Evolutionary conservation across 1,140 invertebrate species (phyloP).

Genomic region (Artemia franciscana): DNA sequence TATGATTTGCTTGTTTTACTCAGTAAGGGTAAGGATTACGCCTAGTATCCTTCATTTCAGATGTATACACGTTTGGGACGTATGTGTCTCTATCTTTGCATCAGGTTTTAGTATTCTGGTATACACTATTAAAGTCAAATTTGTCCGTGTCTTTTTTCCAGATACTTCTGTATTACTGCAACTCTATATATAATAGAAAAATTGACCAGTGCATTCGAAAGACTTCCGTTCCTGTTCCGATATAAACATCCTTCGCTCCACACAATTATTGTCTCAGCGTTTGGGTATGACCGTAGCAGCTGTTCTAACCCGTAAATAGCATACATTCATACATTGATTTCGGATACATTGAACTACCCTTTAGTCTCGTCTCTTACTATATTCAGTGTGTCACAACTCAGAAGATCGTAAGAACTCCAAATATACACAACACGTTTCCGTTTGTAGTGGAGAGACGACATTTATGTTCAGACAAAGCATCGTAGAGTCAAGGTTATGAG

Average conservation of each 20-base stretch:
- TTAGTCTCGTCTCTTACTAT: slow-evolving; percentile 12
- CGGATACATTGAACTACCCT: too few relatives aligned
- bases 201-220: slow-evolving; percentile 17
- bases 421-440: slow-evolving; percentile 12
- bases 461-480: slow-evolving; percentile 11
- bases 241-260: slow-evolving; percentile 17
- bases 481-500: background rate
- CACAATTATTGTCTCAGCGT: slow-evolving; percentile 11
- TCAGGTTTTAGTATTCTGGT: slow-evolving; percentile 14
- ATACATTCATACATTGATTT: too few relatives aligned
- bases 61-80: background rate
- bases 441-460: slow-evolving; percentile 11
- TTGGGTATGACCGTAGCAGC: slow-evolving; percentile 1
- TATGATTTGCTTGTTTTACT: background rate
- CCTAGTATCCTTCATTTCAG: background rate
- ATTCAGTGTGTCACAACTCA: slow-evolving; percentile 2
- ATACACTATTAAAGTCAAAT: slow-evolving; percentile 19
- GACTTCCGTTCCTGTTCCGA: slow-evolving; percentile 17
- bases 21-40: background rate
- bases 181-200: slow-evolving; percentile 12
- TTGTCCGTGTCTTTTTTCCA: slow-evolving; percentile 19
- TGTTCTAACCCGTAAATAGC: too few relatives aligned
- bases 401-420: slow-evolving; percentile 10
- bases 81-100: background rate
- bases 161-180: slow-evolving; percentile 18